phyloP scores from a whole-genome alignment of 2,113 vertebrate species.

The Seriola rivoliana region DNA sequence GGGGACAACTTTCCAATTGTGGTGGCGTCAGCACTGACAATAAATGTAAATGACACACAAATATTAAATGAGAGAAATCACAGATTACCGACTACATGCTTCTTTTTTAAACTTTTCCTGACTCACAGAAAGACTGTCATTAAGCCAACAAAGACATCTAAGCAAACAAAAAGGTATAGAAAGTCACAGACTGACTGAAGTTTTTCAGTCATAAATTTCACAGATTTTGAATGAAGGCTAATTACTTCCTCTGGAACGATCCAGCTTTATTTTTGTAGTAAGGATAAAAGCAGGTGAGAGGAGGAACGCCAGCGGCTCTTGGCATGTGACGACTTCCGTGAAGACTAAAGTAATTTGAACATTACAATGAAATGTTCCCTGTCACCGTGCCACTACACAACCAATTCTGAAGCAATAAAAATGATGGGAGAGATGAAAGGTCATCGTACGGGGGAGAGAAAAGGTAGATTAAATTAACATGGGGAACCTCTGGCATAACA shows the following conservation, averaged over 20 bases:
- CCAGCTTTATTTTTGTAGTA: background rate
- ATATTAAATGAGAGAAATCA: background rate
- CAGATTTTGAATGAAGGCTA: background rate
- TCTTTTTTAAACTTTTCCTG: background rate
- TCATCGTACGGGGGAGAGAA: slow-evolving; percentile 14
- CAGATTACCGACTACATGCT: background rate
- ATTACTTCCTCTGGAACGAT: slow-evolving; percentile 16
- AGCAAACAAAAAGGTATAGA: background rate
- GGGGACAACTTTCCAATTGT: background rate
- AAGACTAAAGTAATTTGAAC: slow-evolving; percentile 14
- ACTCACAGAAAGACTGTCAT: background rate
- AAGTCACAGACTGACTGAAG: background rate
- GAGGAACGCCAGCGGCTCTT: background rate
- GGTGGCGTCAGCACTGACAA: background rate
- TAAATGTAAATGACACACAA: background rate
- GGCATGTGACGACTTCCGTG: slow-evolving; percentile 4
- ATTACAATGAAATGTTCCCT: slow-evolving; percentile 24
- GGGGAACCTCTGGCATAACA: slow-evolving; percentile 23
- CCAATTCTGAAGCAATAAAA: slow-evolving; percentile 32
- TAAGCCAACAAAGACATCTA: background rate
- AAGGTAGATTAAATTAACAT: slow-evolving; percentile 38
- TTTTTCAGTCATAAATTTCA: background rate
- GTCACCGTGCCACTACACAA: background rate
- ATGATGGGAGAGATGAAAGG: slow-evolving; percentile 40
- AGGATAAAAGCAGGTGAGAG: slow-evolving; percentile 5